Conservation (phyloP, 2,888 invertebrate genomes). For the Phlogophora meticulosa region DNA sequence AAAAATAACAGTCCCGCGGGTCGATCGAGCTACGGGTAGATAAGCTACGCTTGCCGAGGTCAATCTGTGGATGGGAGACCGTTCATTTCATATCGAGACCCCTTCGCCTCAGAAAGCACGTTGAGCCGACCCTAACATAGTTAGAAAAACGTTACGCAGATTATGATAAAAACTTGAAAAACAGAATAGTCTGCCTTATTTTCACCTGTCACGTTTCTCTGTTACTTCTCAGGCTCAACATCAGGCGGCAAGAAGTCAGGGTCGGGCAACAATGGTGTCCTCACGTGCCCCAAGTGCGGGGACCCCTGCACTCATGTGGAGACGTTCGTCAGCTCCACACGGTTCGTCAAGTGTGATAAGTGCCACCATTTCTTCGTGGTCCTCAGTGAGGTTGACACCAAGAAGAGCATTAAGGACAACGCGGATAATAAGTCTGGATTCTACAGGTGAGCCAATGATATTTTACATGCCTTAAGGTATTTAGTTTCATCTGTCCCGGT, state of each 20-base stretch:
- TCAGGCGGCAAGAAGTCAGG: slow-evolving; percentile 93
- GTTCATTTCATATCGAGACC: too few relatives aligned
- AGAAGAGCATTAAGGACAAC: slow-evolving; percentile 96
- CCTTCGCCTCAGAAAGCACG: too few relatives aligned
- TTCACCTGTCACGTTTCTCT: too few relatives aligned
- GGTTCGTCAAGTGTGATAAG: slow-evolving; percentile 99
- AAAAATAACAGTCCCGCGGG: too few relatives aligned
- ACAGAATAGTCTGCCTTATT: background rate
- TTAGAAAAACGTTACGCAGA: too few relatives aligned
- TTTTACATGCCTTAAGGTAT: too few relatives aligned
- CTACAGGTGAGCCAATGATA: slow-evolving; percentile 82
- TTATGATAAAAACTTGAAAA: too few relatives aligned
- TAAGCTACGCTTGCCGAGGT: too few relatives aligned
- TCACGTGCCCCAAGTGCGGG: slow-evolving; percentile 99
- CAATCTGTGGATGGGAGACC: too few relatives aligned
- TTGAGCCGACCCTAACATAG: too few relatives aligned
- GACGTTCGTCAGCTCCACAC: slow-evolving; percentile 98
- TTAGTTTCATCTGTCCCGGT: too few relatives aligned
- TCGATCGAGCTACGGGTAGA: too few relatives aligned
- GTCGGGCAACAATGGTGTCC: slow-evolving; percentile 86
- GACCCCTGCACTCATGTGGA: slow-evolving; percentile 99
- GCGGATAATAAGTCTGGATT: slow-evolving; percentile 93
- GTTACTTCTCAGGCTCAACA: slow-evolving; percentile 72
- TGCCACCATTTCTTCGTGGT: slow-evolving; percentile 99
- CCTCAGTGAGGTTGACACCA: slow-evolving; percentile 97